Base-by-base conservation (phyloP, 2,888 invertebrate species). In the Busseola fusca region DNA sequence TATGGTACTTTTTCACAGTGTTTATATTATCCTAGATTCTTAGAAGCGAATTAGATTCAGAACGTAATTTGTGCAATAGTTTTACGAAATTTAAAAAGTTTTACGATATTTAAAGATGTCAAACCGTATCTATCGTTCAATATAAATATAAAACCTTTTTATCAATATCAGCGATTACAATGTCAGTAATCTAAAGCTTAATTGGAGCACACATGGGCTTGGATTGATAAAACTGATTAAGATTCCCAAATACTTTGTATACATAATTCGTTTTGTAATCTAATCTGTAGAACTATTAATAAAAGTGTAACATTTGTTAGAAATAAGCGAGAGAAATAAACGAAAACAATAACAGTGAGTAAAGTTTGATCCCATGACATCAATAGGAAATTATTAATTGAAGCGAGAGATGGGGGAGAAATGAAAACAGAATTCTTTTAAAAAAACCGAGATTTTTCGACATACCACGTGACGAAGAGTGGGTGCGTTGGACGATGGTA, bases 401-500 rank as follows among this genome's bases (percentile, higher is more conserved):
- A 37, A 58, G 42, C 42, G 42, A 27, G 69, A 50, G 40, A 59
- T 68, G 54, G 59, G 48, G 54, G 50, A 37, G 64, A 3, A 57
- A 56, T 25, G 45, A 75, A 67, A 75, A 57, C 27, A 64, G 67
- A 57, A 65, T 70, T 42, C 52, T 64, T 69, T 50, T 52, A 18
- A 63, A 71, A n/a, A 71, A 48, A 34, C 57, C 64, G 30, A 69
- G 50, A 80, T 81, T 81, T 84, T 80, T 78, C 72, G 77, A 76
- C 74, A 68, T 83, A 78, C 86, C 91, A 93, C 89, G 91, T 92
- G 91, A 88, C 82, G 74, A 62, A 86, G 89, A 85, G 88, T 87
- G 86, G 88, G 87, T 86, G 89, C 89, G 90, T 86, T 86, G 87
- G 86, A 86, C 84, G 87, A 54, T 83, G 88, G 91, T 95, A 95